phyloP scores from a whole-genome alignment of 2,797 vertebrate species.

The Brachymystax lenok region DNA sequence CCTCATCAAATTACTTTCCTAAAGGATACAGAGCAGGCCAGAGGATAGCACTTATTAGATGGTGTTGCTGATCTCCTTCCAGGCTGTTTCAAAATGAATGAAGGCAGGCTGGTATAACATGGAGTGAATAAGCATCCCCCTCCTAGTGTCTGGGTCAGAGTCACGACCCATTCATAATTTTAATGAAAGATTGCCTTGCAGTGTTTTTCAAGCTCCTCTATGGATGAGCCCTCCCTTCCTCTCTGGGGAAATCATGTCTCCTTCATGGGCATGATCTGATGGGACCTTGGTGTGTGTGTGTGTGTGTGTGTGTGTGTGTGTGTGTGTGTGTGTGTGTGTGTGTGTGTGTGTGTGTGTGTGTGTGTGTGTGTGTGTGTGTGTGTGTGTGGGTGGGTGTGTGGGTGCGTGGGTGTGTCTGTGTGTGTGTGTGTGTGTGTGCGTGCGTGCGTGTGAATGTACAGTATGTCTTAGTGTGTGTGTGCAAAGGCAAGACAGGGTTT shows the following conservation, averaged over 20 bases:
- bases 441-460: slow-evolving; percentile 15
- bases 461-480: slow-evolving; percentile 6
- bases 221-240: slow-evolving; percentile 35
- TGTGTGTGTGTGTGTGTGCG: slow-evolving; percentile 10
- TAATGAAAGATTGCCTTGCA: slow-evolving; percentile 49
- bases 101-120: slow-evolving; percentile 8
- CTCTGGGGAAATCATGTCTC: slow-evolving; percentile 62
- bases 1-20: slow-evolving; percentile 9
- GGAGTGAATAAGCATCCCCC: slow-evolving; percentile 20
- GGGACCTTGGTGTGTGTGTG: slow-evolving; percentile 13
- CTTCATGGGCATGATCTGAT: slow-evolving; percentile 31
- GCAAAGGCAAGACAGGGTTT: slow-evolving; percentile 47
- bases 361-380: no score
- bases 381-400: no score
- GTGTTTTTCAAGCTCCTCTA: slow-evolving; percentile 34
- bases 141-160: slow-evolving; percentile 20
- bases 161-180: slow-evolving; percentile 38
- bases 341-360: no score
- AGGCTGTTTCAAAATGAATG: slow-evolving; percentile 27
- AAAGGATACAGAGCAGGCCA: not conserved
- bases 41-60: slow-evolving; percentile 4
- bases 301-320: slow-evolving; percentile 16
- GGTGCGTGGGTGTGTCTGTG: not conserved
- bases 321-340: slow-evolving; percentile 14
- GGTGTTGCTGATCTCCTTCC: slow-evolving; percentile 13